Evolutionary conservation across 2,113 vertebrate species (phyloP), one percentile per base, ranked within the genome.

Genomic region (Sturnus vulgaris): DNA sequence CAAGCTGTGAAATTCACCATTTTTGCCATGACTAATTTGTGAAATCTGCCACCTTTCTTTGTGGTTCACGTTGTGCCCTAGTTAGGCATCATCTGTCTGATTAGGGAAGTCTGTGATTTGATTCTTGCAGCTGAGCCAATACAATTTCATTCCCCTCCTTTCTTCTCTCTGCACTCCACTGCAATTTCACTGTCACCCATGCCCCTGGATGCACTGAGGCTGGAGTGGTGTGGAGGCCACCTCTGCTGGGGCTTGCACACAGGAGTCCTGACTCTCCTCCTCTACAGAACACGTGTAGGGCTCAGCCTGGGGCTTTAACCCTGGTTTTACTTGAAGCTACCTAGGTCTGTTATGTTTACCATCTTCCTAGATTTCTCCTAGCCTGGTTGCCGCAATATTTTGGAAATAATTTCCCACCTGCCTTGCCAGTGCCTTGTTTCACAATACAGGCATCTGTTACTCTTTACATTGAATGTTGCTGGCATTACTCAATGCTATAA

Each of bases 1-100:
- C 86, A 95, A 96, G 92, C 94, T 95, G 95, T 92, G 91, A 96
- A 98, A 97, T 91, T 92, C 92, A 88, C 92, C 91, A 47, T 89
- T 96, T 96, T 90, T 95, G 73, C 96, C 94, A 84, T 53, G 82
- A 92, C 92, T 95, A 89, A 95, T 96, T 55, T 92, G 81, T 83
- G 92, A 96, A 96, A 97, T 92, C 88, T 95, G 96, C 92, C 95
- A 82, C 87, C 94, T 93, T 82, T 86, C 87, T 83, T 59, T 4
- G 14, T 87, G 90, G 88, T 87, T 93, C 47, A 75, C 63, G 7
- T 11, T n/a, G 96, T 82, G 46, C n/a, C 50, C 57, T 53, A 93
- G 90, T 95, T 94, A 95, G 50, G 82, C 60, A 86, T 92, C 94
- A 65, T 87, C 84, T 73, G 69, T 56, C 88, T 81, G 78, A 60